A percentile compares a stretch with the other conserved stretches of the same genome.
These are phyloP conservation scores for Lithophane leautieri DNA, from an alignment of 2,888 invertebrate species.

Conservation along the genomic window DNA sequence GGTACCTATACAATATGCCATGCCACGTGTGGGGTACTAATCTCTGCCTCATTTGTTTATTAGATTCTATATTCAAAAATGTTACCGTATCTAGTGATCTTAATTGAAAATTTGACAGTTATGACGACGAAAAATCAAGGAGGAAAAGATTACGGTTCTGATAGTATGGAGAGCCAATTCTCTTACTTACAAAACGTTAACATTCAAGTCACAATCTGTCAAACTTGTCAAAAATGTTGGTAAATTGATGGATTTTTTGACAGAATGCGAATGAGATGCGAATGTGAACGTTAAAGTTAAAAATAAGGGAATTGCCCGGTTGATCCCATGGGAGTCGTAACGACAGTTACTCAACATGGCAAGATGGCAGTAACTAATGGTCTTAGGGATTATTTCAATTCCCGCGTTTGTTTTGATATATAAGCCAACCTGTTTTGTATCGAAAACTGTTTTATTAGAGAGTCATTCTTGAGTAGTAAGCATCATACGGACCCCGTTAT, in stretches of 20 bases:
- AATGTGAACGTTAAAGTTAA: too few species aligned
- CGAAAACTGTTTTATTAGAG: background rate
- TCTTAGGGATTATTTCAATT: conserved; percentile 4
- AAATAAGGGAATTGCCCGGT: too few species aligned
- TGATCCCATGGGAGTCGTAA: background rate
- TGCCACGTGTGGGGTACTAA: background rate
- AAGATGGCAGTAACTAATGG: conserved; percentile 24
- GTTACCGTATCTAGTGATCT: background rate
- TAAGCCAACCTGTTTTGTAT: background rate
- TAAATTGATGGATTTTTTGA: too few species aligned
- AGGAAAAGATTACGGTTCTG: background rate
- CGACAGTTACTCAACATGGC: background rate
- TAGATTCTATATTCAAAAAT: background rate
- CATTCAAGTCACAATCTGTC: too few species aligned
- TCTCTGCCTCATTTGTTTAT: background rate
- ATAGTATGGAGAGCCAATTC: too few species aligned
- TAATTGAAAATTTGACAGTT: too few species aligned
- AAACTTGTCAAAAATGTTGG: too few species aligned
- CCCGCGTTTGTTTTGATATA: background rate
- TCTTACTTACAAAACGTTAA: too few species aligned
- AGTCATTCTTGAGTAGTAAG: background rate
- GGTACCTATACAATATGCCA: background rate
- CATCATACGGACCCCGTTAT: background rate
- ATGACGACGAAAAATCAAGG: conserved; percentile 1
- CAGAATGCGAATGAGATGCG: too few species aligned